These are phyloP conservation scores for Steinernema hermaphroditum DNA, from an alignment of 2,888 invertebrate genomes.

Conservation along the genomic window DNA sequence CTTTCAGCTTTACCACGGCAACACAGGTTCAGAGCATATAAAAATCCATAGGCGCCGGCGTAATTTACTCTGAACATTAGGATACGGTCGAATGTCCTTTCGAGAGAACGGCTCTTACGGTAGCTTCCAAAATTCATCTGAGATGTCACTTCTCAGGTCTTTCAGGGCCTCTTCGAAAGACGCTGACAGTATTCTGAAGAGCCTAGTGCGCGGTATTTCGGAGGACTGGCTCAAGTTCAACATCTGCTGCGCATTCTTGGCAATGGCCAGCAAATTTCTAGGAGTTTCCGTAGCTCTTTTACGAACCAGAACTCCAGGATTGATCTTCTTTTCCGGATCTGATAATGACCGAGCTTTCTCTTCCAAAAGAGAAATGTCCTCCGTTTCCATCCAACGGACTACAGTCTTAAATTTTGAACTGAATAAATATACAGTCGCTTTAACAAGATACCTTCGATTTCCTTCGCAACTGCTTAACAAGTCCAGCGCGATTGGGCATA, in stretches of 20 bases:
- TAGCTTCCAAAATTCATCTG: slow-evolving; percentile 32
- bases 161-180: slow-evolving; percentile 21
- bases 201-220: neutral
- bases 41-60: neutral
- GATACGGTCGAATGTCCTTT: neutral
- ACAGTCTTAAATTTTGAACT: slow-evolving; percentile 15
- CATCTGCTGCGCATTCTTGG: slow-evolving; percentile 2
- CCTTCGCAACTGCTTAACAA: slow-evolving; percentile 32
- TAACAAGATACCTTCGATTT: slow-evolving; percentile 18
- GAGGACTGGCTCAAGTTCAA: neutral
- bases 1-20: slow-evolving; percentile 16
- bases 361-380: slow-evolving; percentile 8
- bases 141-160: neutral
- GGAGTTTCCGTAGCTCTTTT: slow-evolving; percentile 17
- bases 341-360: slow-evolving; percentile 25
- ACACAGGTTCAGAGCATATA: slow-evolving; percentile 27
- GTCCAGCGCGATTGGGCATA: slow-evolving; percentile 14
- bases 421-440: neutral
- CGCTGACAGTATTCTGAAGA: neutral
- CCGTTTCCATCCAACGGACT: slow-evolving; percentile 30
- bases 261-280: neutral
- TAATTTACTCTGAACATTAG: slow-evolving; percentile 30
- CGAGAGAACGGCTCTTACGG: slow-evolving; percentile 27
- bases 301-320: slow-evolving; percentile 4
- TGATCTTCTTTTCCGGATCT: neutral